A percentile compares a stretch with the other conserved stretches of the same genome.
Evolutionary conservation across 2,113 vertebrate genomes (phyloP).

Genomic region (Podarcis cretensis): DNA sequence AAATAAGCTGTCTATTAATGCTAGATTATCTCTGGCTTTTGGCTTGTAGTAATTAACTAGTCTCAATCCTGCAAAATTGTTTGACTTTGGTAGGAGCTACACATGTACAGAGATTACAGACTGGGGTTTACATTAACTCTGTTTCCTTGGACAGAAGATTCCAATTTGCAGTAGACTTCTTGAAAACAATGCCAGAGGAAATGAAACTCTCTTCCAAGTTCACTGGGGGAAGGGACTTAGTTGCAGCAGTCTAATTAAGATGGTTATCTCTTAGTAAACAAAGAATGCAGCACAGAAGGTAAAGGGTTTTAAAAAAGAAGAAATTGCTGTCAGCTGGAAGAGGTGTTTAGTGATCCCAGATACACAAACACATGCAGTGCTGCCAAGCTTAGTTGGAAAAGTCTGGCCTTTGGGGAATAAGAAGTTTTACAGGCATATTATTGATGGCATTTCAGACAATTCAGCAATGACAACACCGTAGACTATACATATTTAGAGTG

Average conservation of each 20-base stretch:
- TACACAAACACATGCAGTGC: slow-evolving; percentile 23
- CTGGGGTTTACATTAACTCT: slow-evolving; percentile 51
- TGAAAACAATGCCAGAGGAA: slow-evolving; percentile 60
- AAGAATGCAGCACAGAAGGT: slow-evolving; percentile 54
- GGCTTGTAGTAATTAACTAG: slow-evolving; percentile 54
- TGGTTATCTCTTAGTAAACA: slow-evolving; percentile 70
- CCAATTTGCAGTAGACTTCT: slow-evolving; percentile 35
- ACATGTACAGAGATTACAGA: slow-evolving; percentile 32
- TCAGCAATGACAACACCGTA: neutral
- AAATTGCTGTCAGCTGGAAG: slow-evolving; percentile 49
- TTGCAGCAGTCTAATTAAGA: slow-evolving; percentile 73
- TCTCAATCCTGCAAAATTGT: slow-evolving; percentile 35
- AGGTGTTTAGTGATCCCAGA: slow-evolving; percentile 29
- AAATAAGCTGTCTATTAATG: slow-evolving; percentile 34
- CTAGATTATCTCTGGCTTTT: slow-evolving; percentile 46
- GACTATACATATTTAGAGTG: neutral
- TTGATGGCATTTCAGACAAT: neutral
- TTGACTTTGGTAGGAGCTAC: slow-evolving; percentile 52
- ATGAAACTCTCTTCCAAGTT: slow-evolving; percentile 40
- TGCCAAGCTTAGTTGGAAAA: slow-evolving; percentile 4
- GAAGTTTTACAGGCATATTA: neutral
- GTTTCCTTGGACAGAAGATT: slow-evolving; percentile 55
- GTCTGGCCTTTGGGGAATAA: slow-evolving; percentile 5
- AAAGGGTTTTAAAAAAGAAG: slow-evolving; percentile 49
- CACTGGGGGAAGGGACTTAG: slow-evolving; percentile 42